Conservation (phyloP, 2,797 vertebrate genomes). For the Trematomus bernacchii region DNA sequence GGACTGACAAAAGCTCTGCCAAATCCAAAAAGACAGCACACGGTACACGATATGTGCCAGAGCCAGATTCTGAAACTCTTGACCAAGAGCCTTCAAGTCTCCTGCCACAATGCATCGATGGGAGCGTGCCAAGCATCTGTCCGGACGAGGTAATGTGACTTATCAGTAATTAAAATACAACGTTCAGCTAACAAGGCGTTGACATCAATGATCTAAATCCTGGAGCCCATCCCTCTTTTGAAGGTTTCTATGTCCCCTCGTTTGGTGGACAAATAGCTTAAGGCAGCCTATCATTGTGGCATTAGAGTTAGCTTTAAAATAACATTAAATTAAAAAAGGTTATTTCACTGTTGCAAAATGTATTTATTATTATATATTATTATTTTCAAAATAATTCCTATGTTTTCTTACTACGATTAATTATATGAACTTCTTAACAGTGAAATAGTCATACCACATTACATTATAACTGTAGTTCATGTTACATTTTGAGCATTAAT, state of each 20-base stretch:
- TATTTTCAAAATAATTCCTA: neutral
- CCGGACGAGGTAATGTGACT: conserved; percentile 34
- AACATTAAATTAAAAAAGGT: neutral
- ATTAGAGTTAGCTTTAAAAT: neutral
- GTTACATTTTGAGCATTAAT: too few species aligned
- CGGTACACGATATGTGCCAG: conserved; percentile 31
- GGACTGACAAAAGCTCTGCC: conserved; percentile 60
- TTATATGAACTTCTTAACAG: too few species aligned
- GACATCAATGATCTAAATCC: conserved; percentile 11
- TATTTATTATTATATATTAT: too few species aligned
- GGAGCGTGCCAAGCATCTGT: conserved; percentile 54
- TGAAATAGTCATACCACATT: too few species aligned
- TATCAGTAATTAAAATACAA: conserved; percentile 34
- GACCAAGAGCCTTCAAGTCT: conserved; percentile 37
- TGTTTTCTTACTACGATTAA: too few species aligned
- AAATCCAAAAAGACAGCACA: conserved; percentile 45
- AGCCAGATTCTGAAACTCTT: conserved; percentile 51
- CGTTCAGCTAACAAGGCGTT: conserved; percentile 37
- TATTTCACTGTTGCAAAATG: neutral
- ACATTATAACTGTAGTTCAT: too few species aligned
- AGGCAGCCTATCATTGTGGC: neutral
- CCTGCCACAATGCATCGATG: conserved; percentile 13
- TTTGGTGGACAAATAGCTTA: neutral
- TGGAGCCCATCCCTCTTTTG: conserved; percentile 13
- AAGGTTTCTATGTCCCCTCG: neutral